Percentiles rank a stretch among this genome's conserved stretches.
These are phyloP conservation scores for Alexandromys fortis DNA, from an alignment of 2,113 vertebrate species.

Conservation along the genomic window DNA sequence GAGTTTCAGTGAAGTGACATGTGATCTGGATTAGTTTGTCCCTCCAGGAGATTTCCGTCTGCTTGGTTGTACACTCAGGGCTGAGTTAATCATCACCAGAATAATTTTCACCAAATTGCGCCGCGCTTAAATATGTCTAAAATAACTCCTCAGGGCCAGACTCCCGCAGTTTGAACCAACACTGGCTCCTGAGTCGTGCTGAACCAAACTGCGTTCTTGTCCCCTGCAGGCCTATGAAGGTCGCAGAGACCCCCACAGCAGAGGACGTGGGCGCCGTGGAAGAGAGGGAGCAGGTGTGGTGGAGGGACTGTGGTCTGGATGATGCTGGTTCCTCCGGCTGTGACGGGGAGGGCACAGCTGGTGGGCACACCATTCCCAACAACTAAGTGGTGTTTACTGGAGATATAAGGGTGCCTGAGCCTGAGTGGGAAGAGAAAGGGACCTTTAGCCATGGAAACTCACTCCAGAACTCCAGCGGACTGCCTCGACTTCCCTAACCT, in stretches of 20 bases:
- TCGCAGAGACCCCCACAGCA: background rate
- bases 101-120: background rate
- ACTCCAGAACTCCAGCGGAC: background rate
- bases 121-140: background rate
- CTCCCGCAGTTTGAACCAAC: background rate
- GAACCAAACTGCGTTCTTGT: background rate
- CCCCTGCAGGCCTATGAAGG: background rate
- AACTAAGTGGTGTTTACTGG: background rate
- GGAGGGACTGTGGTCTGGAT: rapidly evolving
- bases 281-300: rapidly evolving
- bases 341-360: background rate
- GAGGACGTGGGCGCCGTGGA: background rate
- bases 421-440: background rate
- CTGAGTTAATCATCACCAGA: background rate
- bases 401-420: background rate
- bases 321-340: background rate
- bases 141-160: background rate
- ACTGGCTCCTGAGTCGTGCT: background rate
- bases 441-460: background rate
- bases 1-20: background rate
- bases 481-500: background rate
- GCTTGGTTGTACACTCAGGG: background rate
- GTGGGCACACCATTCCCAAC: background rate
- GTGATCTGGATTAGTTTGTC: background rate
- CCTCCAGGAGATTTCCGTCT: background rate